Evolutionary conservation across 2,888 invertebrate genomes (phyloP), one percentile per base, ranked within the genome.

Genomic region (Nomada ferruginata): DNA sequence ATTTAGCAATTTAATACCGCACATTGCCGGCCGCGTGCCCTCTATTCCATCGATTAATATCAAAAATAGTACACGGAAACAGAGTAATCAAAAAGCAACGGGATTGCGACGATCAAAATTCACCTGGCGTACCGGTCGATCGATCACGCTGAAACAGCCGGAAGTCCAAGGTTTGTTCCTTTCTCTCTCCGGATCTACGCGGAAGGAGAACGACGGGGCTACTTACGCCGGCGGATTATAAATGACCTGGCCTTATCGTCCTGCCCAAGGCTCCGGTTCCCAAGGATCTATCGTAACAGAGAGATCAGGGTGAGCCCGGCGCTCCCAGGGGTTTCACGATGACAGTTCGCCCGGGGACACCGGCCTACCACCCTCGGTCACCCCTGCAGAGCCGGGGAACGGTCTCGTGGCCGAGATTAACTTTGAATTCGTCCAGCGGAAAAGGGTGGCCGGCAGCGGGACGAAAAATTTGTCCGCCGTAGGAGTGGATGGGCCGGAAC

Each of bases 221-320:
- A 88, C 89, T 88, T 88, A 89, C 87, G 86, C 86, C 84, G 80
- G 77, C 87, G 90, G 91, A 91, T 92, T 92, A 92, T 92, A 92
- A 92, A 92, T 92, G 92, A 92, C 91, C 90, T 2, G 23, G 89
- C 90, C 91, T 92, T 92, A 92, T 92, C 92, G 91, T 82, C 84
- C 76, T 86, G 86, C 85, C 86, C 89, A 88, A 88, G 85, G 89
- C 85, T 85, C 84, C 89, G 86, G 87, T 90, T 89, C 88, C 87
- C 90, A 87, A 91, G 90, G 87, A 89, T 89, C 90, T 92, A 91
- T 91, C 91, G 88, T 88, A 89, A 90, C 90, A 90, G 87, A 91
- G 91, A 89, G 91, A 92, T 92, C 92, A 91, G 91, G 87, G 89
- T 86, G 86, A 88, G 85, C 82, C 77, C 82, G 81, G 82, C 74